These are phyloP conservation scores for Paracanthobrama guichenoti DNA, from an alignment of 2,113 vertebrate species.

Conservation along the genomic window DNA sequence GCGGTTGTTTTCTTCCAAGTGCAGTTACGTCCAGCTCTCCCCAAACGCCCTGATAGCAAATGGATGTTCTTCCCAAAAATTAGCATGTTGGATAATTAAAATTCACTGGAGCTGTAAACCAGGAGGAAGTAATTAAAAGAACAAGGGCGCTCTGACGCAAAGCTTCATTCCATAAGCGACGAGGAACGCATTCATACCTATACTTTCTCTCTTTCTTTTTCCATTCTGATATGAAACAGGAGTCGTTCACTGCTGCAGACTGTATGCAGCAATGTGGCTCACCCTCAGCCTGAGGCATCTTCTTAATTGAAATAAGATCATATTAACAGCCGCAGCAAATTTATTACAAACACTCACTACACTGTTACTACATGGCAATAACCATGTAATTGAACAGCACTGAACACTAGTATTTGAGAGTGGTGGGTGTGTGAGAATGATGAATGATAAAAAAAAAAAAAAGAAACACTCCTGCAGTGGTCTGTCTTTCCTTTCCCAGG, in stretches of 20 bases:
- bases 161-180: slow-evolving; percentile 50
- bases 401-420: not conserved
- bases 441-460: no score
- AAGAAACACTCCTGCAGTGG: slow-evolving; percentile 6
- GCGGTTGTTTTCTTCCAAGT: slow-evolving; percentile 47
- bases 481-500: not conserved
- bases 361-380: slow-evolving; percentile 30
- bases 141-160: slow-evolving; percentile 66
- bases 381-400: not conserved
- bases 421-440: not conserved
- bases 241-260: slow-evolving; percentile 1
- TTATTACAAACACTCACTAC: not conserved
- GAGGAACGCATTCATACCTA: slow-evolving; percentile 28
- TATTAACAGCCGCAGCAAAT: not conserved
- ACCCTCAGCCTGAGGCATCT: not conserved
- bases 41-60: slow-evolving; percentile 49
- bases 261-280: slow-evolving; percentile 26
- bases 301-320: not conserved
- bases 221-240: slow-evolving; percentile 27
- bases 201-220: not conserved
- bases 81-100: slow-evolving; percentile 70
- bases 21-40: slow-evolving; percentile 12
- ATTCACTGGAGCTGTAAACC: slow-evolving; percentile 71
- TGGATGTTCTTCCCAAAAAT: slow-evolving; percentile 62
- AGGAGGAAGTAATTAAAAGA: slow-evolving; percentile 75